phyloP scores from a whole-genome alignment of 2,888 invertebrate species.

The Cantharis rufa region DNA sequence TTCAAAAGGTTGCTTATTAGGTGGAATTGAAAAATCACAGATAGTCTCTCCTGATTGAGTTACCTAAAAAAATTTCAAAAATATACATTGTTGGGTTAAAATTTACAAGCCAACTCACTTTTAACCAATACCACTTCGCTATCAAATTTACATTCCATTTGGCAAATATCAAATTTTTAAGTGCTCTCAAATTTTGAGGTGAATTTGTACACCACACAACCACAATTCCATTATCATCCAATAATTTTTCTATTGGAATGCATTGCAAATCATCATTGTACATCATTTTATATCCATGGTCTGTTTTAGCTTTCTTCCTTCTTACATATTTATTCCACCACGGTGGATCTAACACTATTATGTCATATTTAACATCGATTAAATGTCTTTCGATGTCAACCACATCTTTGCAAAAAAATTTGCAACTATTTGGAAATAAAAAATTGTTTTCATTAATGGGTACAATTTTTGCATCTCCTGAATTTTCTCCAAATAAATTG shows the following conservation, averaged over 20 bases:
- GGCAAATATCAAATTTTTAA: conserved; percentile 75
- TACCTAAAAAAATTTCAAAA: conserved; percentile 55
- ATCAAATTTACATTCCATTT: conserved; percentile 74
- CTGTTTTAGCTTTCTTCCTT: conserved; percentile 69
- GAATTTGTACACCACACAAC: conserved; percentile 95
- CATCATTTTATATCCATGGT: conserved; percentile 79
- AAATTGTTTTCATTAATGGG: conserved; percentile 58
- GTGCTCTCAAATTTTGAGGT: conserved; percentile 66
- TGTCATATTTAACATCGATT: conserved; percentile 66
- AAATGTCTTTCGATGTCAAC: conserved; percentile 60
- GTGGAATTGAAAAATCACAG: conserved; percentile 66
- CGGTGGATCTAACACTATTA: conserved; percentile 90
- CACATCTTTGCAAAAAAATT: conserved; percentile 71
- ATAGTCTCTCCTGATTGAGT: conserved; percentile 71
- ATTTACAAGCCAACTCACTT: conserved; percentile 58
- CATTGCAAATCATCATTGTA: conserved; percentile 72
- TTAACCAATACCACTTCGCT: conserved; percentile 87
- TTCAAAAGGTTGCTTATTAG: conserved; percentile 89
- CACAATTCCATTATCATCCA: conserved; percentile 68
- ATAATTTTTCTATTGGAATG: conserved; percentile 70
- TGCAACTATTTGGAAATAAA: conserved; percentile 69
- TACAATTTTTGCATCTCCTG: conserved; percentile 57
- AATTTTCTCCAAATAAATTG: conserved; percentile 63
- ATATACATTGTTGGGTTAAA: not conserved
- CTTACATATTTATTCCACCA: conserved; percentile 96